These are phyloP conservation scores for Cryptus armator DNA, from an alignment of 2,888 invertebrate species.

Conservation along the genomic window DNA sequence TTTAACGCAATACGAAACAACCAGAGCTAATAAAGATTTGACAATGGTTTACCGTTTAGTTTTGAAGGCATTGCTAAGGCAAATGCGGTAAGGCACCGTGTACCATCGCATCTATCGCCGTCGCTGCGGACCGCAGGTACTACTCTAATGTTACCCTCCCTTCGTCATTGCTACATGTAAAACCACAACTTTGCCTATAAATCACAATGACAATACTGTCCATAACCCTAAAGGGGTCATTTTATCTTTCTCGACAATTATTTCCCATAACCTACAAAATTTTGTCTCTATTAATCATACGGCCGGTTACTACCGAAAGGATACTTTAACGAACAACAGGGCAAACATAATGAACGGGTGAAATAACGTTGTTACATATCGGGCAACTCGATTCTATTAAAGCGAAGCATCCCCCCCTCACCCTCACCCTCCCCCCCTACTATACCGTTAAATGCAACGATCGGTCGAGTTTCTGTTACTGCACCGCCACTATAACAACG, in stretches of 20 bases:
- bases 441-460: conserved; percentile 19
- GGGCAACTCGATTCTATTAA: conserved; percentile 49
- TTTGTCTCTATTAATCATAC: conserved; percentile 27
- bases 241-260: conserved; percentile 47
- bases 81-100: too few relatives aligned
- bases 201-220: neutral
- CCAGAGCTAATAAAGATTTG: too few relatives aligned
- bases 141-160: neutral
- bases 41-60: too few relatives aligned
- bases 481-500: conserved; percentile 9
- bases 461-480: conserved; percentile 54
- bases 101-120: too few relatives aligned
- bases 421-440: neutral
- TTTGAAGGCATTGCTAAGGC: too few relatives aligned
- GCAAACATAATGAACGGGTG: conserved; percentile 43
- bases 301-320: neutral
- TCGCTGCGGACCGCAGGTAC: too few relatives aligned
- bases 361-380: conserved; percentile 28
- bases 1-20: too few relatives aligned
- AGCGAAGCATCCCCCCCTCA: neutral
- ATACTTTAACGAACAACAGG: neutral
- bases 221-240: neutral
- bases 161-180: neutral
- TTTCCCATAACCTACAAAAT: conserved; percentile 31
- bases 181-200: neutral